A percentile compares a stretch with the other conserved stretches of the same genome.
phyloP scores from a whole-genome alignment of 2,888 invertebrate species.

The Agonopterix heracliana region DNA sequence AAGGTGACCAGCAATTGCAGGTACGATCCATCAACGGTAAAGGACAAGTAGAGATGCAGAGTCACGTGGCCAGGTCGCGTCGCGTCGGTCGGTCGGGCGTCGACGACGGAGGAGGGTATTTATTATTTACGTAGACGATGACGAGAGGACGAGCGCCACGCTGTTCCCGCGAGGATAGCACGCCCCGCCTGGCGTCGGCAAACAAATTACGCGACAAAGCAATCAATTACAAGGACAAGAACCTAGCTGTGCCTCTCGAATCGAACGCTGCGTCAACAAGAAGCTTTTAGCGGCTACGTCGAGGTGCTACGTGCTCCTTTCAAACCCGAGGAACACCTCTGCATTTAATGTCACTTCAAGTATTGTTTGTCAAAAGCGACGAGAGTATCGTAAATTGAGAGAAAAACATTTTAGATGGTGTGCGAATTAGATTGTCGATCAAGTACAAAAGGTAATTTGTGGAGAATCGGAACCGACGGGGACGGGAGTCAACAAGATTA shows the following conservation, averaged over 20 bases:
- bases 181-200: constrained; percentile 46
- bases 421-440: constrained; percentile 65
- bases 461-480: constrained; percentile 60
- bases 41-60: constrained; percentile 37
- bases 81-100: constrained; percentile 14
- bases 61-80: constrained; percentile 32
- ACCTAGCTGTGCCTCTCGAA: constrained; percentile 62
- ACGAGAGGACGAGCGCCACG: constrained; percentile 50
- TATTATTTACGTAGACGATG: constrained; percentile 67
- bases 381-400: constrained; percentile 33
- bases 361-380: constrained; percentile 39
- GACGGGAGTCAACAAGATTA: constrained; percentile 69
- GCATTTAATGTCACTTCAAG: constrained; percentile 40
- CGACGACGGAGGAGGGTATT: constrained; percentile 37
- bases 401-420: constrained; percentile 50
- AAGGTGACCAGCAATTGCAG: constrained; percentile 18
- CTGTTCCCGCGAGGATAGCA: constrained; percentile 58
- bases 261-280: constrained; percentile 72
- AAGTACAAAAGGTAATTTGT: constrained; percentile 65
- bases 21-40: constrained; percentile 37
- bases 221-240: constrained; percentile 74
- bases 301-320: constrained; percentile 53
- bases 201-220: constrained; percentile 76
- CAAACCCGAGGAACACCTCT: constrained; percentile 36
- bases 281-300: constrained; percentile 65